These are phyloP conservation scores for Aphidius colemani DNA, from an alignment of 2,888 invertebrate species.

Conservation along the genomic window DNA sequence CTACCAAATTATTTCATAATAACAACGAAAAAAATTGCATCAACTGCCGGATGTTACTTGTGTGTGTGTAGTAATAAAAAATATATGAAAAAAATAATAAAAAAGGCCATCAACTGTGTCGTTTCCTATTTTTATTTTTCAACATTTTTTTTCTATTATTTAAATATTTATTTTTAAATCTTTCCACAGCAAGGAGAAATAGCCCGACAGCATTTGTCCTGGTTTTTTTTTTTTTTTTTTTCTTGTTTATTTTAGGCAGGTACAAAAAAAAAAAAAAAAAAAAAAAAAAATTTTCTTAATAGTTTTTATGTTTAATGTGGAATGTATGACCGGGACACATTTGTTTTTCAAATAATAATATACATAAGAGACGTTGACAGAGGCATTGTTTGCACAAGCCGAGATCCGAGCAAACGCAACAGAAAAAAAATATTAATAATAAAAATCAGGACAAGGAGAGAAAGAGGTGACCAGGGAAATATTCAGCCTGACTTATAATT, in stretches of 20 bases:
- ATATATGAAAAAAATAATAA: no score
- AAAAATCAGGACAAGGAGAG: not conserved
- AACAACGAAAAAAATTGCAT: not conserved
- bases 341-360: no score
- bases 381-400: slow-evolving; percentile 18
- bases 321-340: slow-evolving; percentile 2
- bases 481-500: not conserved
- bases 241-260: not conserved
- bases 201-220: not conserved
- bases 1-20: no score
- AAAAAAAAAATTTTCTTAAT: not conserved
- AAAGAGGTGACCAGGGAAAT: slow-evolving; percentile 1
- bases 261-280: not conserved
- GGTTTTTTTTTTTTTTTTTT: not conserved
- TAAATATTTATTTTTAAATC: slow-evolving; percentile 1
- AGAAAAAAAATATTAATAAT: not conserved
- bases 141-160: not conserved
- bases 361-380: slow-evolving; percentile 8
- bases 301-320: not conserved
- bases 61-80: no score
- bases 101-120: no score
- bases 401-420: not conserved
- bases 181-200: not conserved
- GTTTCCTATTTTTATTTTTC: no score
- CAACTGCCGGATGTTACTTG: not conserved